Evolutionary conservation across 1,140 invertebrate species (phyloP), one percentile per base, ranked within the genome.

Genomic region (Lordiphosa stackelbergi): DNA sequence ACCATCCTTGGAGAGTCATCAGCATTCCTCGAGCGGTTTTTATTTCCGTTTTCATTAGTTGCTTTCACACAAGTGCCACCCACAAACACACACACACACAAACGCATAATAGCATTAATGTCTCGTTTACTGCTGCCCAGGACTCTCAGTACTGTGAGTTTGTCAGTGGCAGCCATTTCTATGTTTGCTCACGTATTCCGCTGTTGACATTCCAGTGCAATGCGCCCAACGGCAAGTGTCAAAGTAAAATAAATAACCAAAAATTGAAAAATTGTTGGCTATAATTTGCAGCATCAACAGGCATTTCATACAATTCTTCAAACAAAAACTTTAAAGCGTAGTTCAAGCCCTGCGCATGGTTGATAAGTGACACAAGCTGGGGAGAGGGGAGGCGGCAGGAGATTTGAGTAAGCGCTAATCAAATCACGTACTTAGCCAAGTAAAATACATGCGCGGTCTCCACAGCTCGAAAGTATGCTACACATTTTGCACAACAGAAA

Each of bases 1-100:
- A 74, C 71, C 69, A 75, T 85, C 81, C 81, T 85, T 79, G 69
- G 81, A 85, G 81, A 79, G 81, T 85, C 81, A 85, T 85, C 81
- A 85, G 81, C 81, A 85, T 85, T 85, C 74, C 81, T 85, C 65
- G 74, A 79, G 81, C 74, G 65, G 65, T 85, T 85, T 85, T 85
- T 85, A 72, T 73, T 75, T 75, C 59, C 81, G 81, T 81, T 85
- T 85, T 85, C 79, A 85, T 72, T 79, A 85, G 78, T 84, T 79
- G 73, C 79, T 84, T 83, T 83, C 83, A 83, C 77, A 81, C 77
- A 83, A 81, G 75, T 73, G 77, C 73, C 75, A 63, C 66, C 59
- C 70, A 63, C 49, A 52, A 58, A 68, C 55, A 64, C 51, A 59
- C 24, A 51, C 35, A 46, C 24, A 53, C 35, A 46, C 53, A 54